Evolutionary conservation across 2,797 vertebrate species (phyloP).

Genomic region (Alfaro cultratus): DNA sequence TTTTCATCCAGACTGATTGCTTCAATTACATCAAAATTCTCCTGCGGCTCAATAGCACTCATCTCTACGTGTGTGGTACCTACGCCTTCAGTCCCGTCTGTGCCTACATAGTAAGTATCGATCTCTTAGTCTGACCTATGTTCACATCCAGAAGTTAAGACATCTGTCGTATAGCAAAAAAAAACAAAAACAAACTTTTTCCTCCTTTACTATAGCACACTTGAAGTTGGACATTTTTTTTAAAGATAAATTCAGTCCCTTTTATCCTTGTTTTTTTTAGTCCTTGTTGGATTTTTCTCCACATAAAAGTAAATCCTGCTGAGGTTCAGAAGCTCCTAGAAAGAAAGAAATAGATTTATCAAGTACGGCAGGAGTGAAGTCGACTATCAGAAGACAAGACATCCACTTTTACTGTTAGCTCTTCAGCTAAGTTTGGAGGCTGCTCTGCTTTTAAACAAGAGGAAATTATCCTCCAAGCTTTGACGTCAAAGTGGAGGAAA

Average conservation of each 20-base stretch:
- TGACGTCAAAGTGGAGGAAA: conserved; percentile 65
- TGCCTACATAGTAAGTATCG: conserved; percentile 89
- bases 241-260: conserved; percentile 8
- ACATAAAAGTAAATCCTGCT: conserved; percentile 46
- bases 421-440: conserved; percentile 31
- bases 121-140: conserved; percentile 15
- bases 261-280: conserved; percentile 45
- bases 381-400: conserved; percentile 47
- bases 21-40: conserved; percentile 97
- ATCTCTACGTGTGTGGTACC: conserved; percentile 92
- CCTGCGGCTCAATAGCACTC: conserved; percentile 89
- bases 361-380: conserved; percentile 47
- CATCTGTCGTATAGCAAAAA: not conserved
- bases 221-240: conserved; percentile 8
- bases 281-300: conserved; percentile 45
- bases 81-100: conserved; percentile 93
- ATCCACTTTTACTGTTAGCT: conserved; percentile 45
- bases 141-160: conserved; percentile 12
- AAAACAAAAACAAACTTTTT: not conserved
- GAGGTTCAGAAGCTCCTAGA: conserved; percentile 46
- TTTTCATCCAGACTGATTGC: conserved; percentile 87
- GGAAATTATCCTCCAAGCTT: conserved; percentile 46
- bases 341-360: conserved; percentile 51
- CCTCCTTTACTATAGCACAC: not conserved
- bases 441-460: conserved; percentile 28